A percentile compares a stretch with the other conserved stretches of the same genome.
These are phyloP conservation scores for Scarus forsteni DNA, from an alignment of 2,797 vertebrate genomes.

Conservation along the genomic window DNA sequence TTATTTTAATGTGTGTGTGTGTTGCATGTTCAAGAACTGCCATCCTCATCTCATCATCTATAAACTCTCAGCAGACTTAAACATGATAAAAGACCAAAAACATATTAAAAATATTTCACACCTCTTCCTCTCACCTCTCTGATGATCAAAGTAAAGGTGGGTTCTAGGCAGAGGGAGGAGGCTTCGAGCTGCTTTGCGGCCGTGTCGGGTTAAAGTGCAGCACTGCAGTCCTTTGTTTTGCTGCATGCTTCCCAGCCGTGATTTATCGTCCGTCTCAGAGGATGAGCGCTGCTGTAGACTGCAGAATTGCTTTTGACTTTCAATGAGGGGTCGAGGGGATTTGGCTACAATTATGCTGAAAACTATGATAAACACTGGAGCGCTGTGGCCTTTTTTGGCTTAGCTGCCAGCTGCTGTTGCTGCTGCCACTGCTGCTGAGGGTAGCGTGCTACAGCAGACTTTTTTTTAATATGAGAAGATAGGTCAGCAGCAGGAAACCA, in stretches of 20 bases:
- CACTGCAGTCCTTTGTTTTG: slow-evolving; percentile 67
- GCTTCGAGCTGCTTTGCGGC: slow-evolving; percentile 32
- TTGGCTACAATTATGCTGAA: slow-evolving; percentile 45
- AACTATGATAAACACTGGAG: slow-evolving; percentile 43
- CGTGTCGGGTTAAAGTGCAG: slow-evolving; percentile 67
- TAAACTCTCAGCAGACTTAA: too few relatives aligned
- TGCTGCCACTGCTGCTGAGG: slow-evolving; percentile 34
- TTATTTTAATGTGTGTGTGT: too few relatives aligned
- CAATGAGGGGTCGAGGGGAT: slow-evolving; percentile 36
- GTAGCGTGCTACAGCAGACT: slow-evolving; percentile 26
- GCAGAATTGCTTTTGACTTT: slow-evolving; percentile 63
- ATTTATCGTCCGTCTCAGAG: slow-evolving; percentile 61
- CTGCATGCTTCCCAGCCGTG: slow-evolving; percentile 52
- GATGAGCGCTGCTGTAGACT: slow-evolving; percentile 50
- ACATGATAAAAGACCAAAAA: too few relatives aligned
- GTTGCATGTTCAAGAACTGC: too few relatives aligned
- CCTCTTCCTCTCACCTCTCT: not conserved
- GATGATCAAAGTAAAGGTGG: slow-evolving; percentile 42
- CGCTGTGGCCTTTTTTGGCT: slow-evolving; percentile 39
- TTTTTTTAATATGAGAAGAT: slow-evolving; percentile 45
- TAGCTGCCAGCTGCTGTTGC: slow-evolving; percentile 49
- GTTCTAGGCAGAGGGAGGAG: slow-evolving; percentile 30
- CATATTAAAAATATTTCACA: too few relatives aligned
- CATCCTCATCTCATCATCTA: too few relatives aligned
- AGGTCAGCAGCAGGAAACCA: slow-evolving; percentile 36